These are phyloP conservation scores for Oncorhynchus kisutch DNA, from an alignment of 2,113 vertebrate species.

Conservation along the genomic window DNA sequence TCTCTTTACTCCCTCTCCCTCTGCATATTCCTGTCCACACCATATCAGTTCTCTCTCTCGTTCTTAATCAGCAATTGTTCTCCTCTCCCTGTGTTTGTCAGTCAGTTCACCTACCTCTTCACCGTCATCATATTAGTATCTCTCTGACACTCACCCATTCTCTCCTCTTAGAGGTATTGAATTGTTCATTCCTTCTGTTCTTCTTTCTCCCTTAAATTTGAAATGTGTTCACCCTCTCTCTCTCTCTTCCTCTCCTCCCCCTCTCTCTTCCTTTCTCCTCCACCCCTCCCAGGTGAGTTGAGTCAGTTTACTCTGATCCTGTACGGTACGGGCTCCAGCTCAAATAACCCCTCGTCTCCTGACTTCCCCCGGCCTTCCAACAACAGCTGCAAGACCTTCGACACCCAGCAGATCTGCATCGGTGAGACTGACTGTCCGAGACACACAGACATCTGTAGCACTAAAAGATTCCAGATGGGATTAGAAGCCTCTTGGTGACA, in stretches of 20 bases:
- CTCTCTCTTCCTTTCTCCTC: slow-evolving; percentile 71
- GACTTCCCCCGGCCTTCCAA: slow-evolving; percentile 83
- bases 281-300: slow-evolving; percentile 86
- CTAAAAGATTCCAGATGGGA: slow-evolving; percentile 26
- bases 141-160: not conserved
- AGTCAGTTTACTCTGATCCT: slow-evolving; percentile 90
- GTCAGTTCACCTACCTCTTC: slow-evolving; percentile 14
- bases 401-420: slow-evolving; percentile 91
- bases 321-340: slow-evolving; percentile 81
- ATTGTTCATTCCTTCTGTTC: not conserved
- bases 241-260: not conserved
- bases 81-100: slow-evolving; percentile 22
- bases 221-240: slow-evolving; percentile 1
- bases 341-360: slow-evolving; percentile 70
- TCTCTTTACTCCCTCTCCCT: slow-evolving; percentile 6
- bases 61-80: not conserved
- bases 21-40: slow-evolving; percentile 21
- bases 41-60: slow-evolving; percentile 5
- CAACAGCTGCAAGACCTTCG: slow-evolving; percentile 92
- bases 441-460: slow-evolving; percentile 36
- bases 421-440: slow-evolving; percentile 78
- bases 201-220: not conserved
- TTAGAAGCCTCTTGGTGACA: slow-evolving; percentile 10
- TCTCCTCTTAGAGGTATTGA: not conserved
- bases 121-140: too few relatives aligned